Conservation (phyloP, 2,888 invertebrate species). For the Tortrix viridana region DNA sequence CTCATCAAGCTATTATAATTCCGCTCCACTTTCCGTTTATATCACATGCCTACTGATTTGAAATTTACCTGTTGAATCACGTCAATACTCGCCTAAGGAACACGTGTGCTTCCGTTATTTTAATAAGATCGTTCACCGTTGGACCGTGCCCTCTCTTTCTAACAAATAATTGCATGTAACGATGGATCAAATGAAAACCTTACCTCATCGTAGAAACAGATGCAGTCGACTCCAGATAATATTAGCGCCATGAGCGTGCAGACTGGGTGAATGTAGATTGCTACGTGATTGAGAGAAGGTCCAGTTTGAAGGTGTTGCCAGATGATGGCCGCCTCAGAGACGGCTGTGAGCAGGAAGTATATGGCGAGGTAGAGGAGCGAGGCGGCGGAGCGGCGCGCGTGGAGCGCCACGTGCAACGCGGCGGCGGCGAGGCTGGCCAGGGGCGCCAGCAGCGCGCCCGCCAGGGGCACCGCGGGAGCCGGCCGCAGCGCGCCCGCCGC, state of each 20-base stretch:
- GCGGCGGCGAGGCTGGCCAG: conserved; percentile 74
- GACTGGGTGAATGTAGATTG: conserved; percentile 64
- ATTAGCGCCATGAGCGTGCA: conserved; percentile 59
- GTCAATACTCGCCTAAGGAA: not conserved
- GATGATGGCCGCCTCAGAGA: conserved; percentile 60
- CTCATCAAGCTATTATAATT: conserved; percentile 37
- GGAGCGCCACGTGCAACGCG: conserved; percentile 68
- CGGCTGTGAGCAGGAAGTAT: conserved; percentile 72
- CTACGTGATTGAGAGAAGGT: conserved; percentile 52
- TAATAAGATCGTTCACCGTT: not conserved
- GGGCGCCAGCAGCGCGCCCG: conserved; percentile 64
- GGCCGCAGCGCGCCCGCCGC: conserved; percentile 64
- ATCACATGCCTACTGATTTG: conserved; percentile 19
- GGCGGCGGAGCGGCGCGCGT: conserved; percentile 69
- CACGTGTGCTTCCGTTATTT: not conserved
- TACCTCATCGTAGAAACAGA: conserved; percentile 79
- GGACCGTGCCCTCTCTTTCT: too few species aligned
- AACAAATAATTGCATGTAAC: not conserved
- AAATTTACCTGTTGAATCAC: conserved; percentile 12
- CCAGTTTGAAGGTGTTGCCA: conserved; percentile 56
- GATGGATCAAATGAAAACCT: conserved; percentile 13
- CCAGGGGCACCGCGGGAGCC: conserved; percentile 58
- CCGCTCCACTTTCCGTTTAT: conserved; percentile 35
- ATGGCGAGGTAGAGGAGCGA: conserved; percentile 74
- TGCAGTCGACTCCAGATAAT: conserved; percentile 65